Conservation (phyloP, 1,140 invertebrate species). For the Dryas iulia region DNA sequence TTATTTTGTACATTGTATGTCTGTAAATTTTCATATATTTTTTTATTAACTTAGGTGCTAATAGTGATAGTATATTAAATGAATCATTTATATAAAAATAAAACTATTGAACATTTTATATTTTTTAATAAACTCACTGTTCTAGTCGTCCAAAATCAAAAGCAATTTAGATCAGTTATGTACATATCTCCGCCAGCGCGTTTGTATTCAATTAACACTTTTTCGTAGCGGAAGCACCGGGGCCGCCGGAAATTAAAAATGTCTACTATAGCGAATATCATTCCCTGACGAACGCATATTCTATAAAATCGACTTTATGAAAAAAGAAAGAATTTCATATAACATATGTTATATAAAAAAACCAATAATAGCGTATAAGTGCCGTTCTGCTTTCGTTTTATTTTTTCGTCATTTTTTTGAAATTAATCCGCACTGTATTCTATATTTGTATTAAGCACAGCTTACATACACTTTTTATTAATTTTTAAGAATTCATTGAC, state of each 20-base stretch:
- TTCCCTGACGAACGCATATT: conserved; percentile 41
- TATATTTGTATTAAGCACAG: too few species aligned
- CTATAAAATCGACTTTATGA: conserved; percentile 23
- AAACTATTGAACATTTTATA: too few species aligned
- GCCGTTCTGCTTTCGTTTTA: neutral
- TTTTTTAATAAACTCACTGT: neutral
- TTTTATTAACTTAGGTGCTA: too few species aligned
- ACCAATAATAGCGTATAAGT: neutral
- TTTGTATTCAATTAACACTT: conserved; percentile 70
- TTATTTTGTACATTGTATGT: too few species aligned
- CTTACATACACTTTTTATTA: neutral
- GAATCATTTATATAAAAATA: too few species aligned
- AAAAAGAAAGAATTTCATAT: conserved; percentile 1
- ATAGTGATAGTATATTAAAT: too few species aligned
- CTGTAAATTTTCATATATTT: neutral
- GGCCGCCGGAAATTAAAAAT: conserved; percentile 73
- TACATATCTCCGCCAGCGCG: conserved; percentile 46
- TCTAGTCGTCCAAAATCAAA: conserved; percentile 14
- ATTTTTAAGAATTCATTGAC: neutral
- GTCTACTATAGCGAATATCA: conserved; percentile 51
- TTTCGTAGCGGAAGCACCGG: conserved; percentile 63
- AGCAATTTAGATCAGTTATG: conserved; percentile 44
- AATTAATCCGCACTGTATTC: too few species aligned
- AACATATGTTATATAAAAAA: neutral
- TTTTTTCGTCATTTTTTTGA: too few species aligned